Conservation (phyloP, 35 echinoderm and acorn worm genomes). For the Hemicentrotus pulcherrimus region DNA sequence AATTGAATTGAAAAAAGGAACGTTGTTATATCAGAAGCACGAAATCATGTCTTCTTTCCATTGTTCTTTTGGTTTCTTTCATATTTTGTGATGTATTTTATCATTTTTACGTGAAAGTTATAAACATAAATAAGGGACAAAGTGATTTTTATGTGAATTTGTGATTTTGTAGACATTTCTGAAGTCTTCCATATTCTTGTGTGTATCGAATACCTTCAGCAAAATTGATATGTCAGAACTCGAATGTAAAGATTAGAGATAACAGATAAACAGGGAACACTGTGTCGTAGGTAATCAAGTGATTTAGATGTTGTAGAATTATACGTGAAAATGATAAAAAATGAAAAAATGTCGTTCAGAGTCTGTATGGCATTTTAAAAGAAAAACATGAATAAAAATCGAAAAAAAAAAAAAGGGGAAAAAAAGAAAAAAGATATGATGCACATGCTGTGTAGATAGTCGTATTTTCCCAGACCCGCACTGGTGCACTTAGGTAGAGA, state of each 20-base stretch:
- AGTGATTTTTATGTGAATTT: conserved; percentile 51
- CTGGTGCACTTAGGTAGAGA: conserved; percentile 42
- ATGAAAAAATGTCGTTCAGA: neutral
- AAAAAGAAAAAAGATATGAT: neutral
- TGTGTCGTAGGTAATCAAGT: neutral
- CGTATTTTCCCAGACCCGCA: conserved; percentile 36
- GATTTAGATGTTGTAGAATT: neutral
- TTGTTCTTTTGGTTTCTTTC: conserved; percentile 29
- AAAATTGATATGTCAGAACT: neutral
- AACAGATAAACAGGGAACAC: neutral
- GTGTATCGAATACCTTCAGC: neutral
- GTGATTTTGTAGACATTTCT: conserved; percentile 45
- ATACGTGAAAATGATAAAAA: neutral
- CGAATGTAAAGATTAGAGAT: neutral
- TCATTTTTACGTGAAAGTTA: conserved; percentile 37
- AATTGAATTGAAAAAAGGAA: no score
- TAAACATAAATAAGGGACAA: conserved; percentile 38
- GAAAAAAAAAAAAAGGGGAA: neutral
- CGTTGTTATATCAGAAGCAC: neutral
- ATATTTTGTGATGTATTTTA: conserved; percentile 47
- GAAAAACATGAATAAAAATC: neutral
- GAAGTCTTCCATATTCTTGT: conserved; percentile 9
- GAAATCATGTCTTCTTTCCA: conserved; percentile 31
- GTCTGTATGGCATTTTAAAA: neutral
- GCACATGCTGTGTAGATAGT: conserved; percentile 50